A percentile compares a stretch with the other conserved stretches of the same genome.
phyloP scores from a whole-genome alignment of 2,888 invertebrate genomes.

The Panzeria rudis region DNA sequence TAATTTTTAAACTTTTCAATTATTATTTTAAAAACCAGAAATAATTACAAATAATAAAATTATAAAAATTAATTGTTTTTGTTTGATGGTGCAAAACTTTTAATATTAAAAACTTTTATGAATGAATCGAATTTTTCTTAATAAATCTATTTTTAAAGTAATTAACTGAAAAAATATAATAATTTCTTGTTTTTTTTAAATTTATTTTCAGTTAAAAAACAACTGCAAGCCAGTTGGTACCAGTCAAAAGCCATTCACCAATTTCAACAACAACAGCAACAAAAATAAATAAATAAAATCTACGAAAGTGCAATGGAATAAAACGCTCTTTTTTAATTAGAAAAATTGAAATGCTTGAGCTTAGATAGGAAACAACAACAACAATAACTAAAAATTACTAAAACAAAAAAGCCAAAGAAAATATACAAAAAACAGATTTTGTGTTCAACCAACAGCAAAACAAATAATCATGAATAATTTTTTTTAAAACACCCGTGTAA shows the following conservation, averaged over 20 bases:
- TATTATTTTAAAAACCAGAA: not conserved
- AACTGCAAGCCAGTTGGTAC: slow-evolving; percentile 38
- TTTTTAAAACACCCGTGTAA: slow-evolving; percentile 56
- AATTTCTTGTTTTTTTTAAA: slow-evolving; percentile 13
- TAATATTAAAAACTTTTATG: slow-evolving; percentile 4
- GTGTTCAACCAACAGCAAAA: slow-evolving; percentile 20
- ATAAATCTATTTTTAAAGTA: slow-evolving; percentile 30
- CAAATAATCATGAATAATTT: slow-evolving; percentile 42
- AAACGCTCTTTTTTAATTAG: slow-evolving; percentile 24
- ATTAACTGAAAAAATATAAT: slow-evolving; percentile 14
- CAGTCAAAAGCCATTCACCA: slow-evolving; percentile 53
- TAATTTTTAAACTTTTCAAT: not conserved
- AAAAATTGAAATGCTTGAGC: slow-evolving; percentile 13
- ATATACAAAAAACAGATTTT: slow-evolving; percentile 32
- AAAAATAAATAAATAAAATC: not conserved
- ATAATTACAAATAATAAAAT: slow-evolving; percentile 1
- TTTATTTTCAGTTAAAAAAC: slow-evolving; percentile 41
- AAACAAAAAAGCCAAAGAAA: slow-evolving; percentile 29
- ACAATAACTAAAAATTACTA: slow-evolving; percentile 7
- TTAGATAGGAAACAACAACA: not conserved
- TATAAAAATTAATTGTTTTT: not conserved
- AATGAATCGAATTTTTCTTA: slow-evolving; percentile 36
- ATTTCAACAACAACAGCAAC: slow-evolving; percentile 27
- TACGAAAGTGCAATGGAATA: slow-evolving; percentile 20
- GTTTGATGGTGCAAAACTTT: not conserved